Base-by-base conservation (phyloP, 2,113 vertebrate genomes). In the Ivindomyrus marchei region DNA sequence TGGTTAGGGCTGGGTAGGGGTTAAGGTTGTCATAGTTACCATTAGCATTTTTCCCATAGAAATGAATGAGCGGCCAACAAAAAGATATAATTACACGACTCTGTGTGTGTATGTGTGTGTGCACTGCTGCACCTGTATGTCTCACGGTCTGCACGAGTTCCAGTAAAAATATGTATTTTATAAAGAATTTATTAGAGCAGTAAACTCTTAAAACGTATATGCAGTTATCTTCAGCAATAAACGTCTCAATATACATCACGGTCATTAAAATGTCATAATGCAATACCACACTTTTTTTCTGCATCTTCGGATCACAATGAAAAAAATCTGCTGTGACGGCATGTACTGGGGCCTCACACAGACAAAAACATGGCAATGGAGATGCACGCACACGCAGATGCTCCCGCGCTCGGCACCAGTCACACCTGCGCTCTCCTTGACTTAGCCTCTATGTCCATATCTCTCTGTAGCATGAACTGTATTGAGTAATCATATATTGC, bases 401-500 rank as follows among this genome's bases (percentile, higher is more conserved):
- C 87, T 77, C 66, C 86, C 86, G 49, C 45, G 52, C 91, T 90
- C n/a, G 2, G 39, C 42, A 47, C 83, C 21, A 80, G 89, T 91
- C 90, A 93, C 94, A 95, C 93, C 94, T 95, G 95, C 91, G 92
- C 93, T 94, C 92, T 92, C 93, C 93, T 93, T 93, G 93, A 95
- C 91, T 94, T 92, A 87, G 90, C 91, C 84, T 94, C 93, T 92
- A 92, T 93, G 94, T 93, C 88, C 91, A 87, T 93, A 94, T 95
- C 93, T 93, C 89, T 92, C 80, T 85, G 86, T 85, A 90, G 91
- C 91, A 91, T 93, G 92, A 94, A 92, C 91, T 92, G 88, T 88
- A 92, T 93, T 93, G 93, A 95, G 94, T 95, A 93, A 94, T 92
- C 92, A 93, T 94, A 95, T 95, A 95, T 95, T 94, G 94, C 94